Evolutionary conservation across 2,888 invertebrate genomes (phyloP).

Genomic region (Iphiclides podalirius): DNA sequence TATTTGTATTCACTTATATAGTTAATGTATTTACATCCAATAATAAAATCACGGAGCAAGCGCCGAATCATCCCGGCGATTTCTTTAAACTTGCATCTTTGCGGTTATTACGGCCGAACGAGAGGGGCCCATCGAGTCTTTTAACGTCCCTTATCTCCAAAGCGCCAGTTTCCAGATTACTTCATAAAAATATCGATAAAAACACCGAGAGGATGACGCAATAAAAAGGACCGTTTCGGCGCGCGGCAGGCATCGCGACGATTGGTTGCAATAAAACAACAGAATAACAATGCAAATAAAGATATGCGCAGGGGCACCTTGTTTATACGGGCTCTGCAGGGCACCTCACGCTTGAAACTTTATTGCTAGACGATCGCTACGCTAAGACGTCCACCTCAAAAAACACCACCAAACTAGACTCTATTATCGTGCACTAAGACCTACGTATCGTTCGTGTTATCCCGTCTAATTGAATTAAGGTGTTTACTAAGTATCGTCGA

Average conservation of each 20-base stretch:
- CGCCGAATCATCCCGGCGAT: too few species aligned
- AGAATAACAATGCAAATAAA: constrained; percentile 47
- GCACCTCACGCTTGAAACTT: constrained; percentile 62
- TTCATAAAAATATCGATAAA: constrained; percentile 17
- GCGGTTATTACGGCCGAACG: constrained; percentile 10
- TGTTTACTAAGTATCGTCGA: constrained; percentile 23
- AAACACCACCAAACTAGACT: constrained; percentile 13
- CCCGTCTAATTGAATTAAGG: constrained; percentile 24
- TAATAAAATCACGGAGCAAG: too few species aligned
- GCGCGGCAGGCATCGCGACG: constrained; percentile 26
- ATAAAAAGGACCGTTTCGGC: constrained; percentile 16
- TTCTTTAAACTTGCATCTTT: constrained; percentile 4
- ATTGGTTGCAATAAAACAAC: constrained; percentile 38
- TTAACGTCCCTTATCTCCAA: constrained; percentile 8
- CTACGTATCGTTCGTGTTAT: constrained; percentile 1
- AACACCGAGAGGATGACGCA: constrained; percentile 7
- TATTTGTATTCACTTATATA: too few species aligned
- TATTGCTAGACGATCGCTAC: constrained; percentile 37
- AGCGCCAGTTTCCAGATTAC: constrained; percentile 4
- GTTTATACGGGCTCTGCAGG: constrained; percentile 58
- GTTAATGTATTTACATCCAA: too few species aligned
- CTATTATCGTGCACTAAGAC: constrained; percentile 16
- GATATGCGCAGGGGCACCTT: constrained; percentile 53
- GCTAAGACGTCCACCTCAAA: constrained; percentile 2
- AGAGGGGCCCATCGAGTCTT: neutral